These are phyloP conservation scores for Spisula subtruncata DNA, from an alignment of 2,888 invertebrate genomes.

Conservation along the genomic window DNA sequence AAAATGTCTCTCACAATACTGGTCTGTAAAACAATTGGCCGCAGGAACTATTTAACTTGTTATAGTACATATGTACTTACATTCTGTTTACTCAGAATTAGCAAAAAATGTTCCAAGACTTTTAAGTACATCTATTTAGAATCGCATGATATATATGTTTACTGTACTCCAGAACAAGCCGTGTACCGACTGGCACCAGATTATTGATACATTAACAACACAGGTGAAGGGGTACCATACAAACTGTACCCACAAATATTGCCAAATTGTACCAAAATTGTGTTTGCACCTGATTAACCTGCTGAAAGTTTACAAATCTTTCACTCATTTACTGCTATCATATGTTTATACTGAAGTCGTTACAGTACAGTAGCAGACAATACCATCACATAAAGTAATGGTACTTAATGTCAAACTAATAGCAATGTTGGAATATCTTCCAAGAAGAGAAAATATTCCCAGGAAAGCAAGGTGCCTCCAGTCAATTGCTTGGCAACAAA, in stretches of 20 bases:
- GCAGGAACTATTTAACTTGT: too few species aligned
- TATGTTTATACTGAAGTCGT: background rate
- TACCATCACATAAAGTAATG: conserved; percentile 3
- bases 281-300: conserved; percentile 3
- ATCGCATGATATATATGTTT: background rate
- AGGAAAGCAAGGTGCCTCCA: conserved; percentile 15
- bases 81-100: too few species aligned
- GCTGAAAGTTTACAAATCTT: background rate
- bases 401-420: conserved; percentile 16
- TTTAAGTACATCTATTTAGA: background rate
- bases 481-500: conserved; percentile 3
- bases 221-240: conserved; percentile 13
- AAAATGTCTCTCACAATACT: too few species aligned
- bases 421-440: background rate
- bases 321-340: background rate
- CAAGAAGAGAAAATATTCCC: conserved; percentile 6
- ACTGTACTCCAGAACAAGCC: background rate
- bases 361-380: background rate
- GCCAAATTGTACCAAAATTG: background rate
- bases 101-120: background rate
- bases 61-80: too few species aligned
- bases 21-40: too few species aligned
- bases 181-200: background rate
- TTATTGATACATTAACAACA: background rate
- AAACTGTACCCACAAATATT: background rate